Evolutionary conservation across 2,888 invertebrate genomes (phyloP).

Genomic region (Polietes domitor): DNA sequence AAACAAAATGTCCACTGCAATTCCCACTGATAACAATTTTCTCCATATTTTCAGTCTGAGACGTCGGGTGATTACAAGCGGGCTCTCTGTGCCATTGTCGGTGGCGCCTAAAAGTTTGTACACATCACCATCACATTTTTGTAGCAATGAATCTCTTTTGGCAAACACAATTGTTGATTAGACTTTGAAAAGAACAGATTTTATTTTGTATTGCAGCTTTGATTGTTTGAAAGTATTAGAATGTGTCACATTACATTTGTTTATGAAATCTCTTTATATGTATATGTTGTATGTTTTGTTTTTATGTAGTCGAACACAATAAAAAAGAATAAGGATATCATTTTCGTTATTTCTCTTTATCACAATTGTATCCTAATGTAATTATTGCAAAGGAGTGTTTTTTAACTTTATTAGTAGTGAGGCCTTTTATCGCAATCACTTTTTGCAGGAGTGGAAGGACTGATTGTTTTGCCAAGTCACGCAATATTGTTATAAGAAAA

Average conservation of each 20-base stretch:
- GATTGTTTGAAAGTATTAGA: not conserved
- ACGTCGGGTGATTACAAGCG: conserved; percentile 64
- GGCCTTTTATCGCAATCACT: too few species aligned
- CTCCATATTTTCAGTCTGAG: conserved; percentile 50
- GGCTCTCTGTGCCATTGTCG: conserved; percentile 59
- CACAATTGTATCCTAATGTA: too few species aligned
- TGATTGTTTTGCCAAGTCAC: too few species aligned
- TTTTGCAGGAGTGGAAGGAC: too few species aligned
- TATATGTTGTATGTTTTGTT: not conserved
- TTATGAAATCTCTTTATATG: too few species aligned
- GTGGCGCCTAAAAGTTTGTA: conserved; percentile 46
- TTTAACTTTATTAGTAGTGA: too few species aligned
- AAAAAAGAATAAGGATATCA: not conserved
- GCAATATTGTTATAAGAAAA: too few species aligned
- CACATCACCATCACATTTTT: not conserved
- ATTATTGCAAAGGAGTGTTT: too few species aligned
- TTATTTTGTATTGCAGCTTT: not conserved
- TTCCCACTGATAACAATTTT: too few species aligned
- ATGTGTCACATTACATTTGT: too few species aligned
- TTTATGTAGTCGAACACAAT: not conserved
- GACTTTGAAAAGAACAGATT: not conserved
- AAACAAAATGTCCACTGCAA: too few species aligned
- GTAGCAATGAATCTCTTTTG: conserved; percentile 1
- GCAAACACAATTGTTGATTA: not conserved
- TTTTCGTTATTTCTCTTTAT: too few species aligned